These are phyloP conservation scores for Emmelina monodactyla DNA, from an alignment of 2,888 invertebrate genomes.

Conservation along the genomic window DNA sequence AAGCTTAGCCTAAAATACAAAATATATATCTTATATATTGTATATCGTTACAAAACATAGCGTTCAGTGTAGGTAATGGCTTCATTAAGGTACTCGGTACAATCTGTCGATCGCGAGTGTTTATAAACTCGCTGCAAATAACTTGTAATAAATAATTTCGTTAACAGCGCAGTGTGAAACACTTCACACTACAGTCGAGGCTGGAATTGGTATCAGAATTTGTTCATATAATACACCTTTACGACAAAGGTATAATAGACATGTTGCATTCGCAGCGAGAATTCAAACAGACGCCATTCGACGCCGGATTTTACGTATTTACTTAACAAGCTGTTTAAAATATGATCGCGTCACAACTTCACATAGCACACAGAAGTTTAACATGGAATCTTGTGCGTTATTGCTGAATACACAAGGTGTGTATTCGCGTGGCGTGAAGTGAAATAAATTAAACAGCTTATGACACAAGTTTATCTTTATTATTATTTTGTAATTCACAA, in stretches of 20 bases:
- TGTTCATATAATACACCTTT: no score
- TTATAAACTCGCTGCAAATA: not conserved
- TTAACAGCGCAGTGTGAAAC: not conserved
- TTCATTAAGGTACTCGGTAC: not conserved
- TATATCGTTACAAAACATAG: slow-evolving; percentile 23
- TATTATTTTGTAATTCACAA: no score
- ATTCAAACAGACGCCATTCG: no score
- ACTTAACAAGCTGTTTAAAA: no score
- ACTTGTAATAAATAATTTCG: not conserved
- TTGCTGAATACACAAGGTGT: not conserved
- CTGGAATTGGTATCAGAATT: no score
- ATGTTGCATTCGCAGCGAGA: no score
- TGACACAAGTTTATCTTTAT: slow-evolving; percentile 9
- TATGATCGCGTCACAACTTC: no score
- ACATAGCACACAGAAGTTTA: no score
- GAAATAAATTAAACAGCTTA: slow-evolving; percentile 24
- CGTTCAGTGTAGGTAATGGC: slow-evolving; percentile 8
- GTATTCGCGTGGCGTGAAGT: no score
- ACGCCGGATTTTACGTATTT: no score
- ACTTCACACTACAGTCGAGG: no score
- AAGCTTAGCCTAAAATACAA: slow-evolving; percentile 39
- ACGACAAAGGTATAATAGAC: no score
- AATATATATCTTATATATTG: slow-evolving; percentile 25
- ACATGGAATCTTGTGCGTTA: not conserved
- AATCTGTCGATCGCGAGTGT: not conserved